Base-by-base conservation (phyloP, 2,888 invertebrate species). In the Drosophila ustulata region DNA sequence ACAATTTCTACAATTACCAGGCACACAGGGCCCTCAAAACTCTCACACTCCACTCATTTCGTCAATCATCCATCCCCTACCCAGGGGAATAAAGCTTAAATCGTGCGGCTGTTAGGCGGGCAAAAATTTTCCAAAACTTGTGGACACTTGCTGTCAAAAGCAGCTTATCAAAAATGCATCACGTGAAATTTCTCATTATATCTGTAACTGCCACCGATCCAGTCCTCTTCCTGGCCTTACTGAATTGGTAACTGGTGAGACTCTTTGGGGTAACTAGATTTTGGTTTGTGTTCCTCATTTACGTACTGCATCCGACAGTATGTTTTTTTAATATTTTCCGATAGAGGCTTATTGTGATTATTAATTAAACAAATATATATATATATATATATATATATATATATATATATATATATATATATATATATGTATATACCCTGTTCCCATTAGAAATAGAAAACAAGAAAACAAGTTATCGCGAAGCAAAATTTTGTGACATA, bases 161-260 rank as follows among this genome's bases (percentile, higher is more conserved):
- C 57, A 67, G 78, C 76, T 82, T 77, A 81, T 84, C 85, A 78
- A 78, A 87, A 80, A 82, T 80, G 67, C 82, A 73, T 80, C 67
- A 74, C 69, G 58, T 80, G 67, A 71, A 66, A 67, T 66, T 75
- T 77, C 66, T 68, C 71, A 76, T 74, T 65, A 41, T 71, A 59
- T 62, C 43, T 53, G 18, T 23, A 18, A 9, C 34, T 23, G 30
- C 26, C 47, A 13, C 30, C 5, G 8, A 1, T 8, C 23, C 7
- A 9, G 34, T n/a, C 3, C 5, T 8, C 18, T 18, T 18, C 32
- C 32, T 32, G 9, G 79, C 63, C 28, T 57, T 84, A 65, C 58
- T 56, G 76, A 76, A 68, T 79, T 74, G 64, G 55, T 65, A 32
- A 58, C 55, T 56, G 51, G 53, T 61, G 43, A 69, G 55, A n/a